Conservation (phyloP, 1,140 invertebrate species). For the Drosophila hydei region DNA sequence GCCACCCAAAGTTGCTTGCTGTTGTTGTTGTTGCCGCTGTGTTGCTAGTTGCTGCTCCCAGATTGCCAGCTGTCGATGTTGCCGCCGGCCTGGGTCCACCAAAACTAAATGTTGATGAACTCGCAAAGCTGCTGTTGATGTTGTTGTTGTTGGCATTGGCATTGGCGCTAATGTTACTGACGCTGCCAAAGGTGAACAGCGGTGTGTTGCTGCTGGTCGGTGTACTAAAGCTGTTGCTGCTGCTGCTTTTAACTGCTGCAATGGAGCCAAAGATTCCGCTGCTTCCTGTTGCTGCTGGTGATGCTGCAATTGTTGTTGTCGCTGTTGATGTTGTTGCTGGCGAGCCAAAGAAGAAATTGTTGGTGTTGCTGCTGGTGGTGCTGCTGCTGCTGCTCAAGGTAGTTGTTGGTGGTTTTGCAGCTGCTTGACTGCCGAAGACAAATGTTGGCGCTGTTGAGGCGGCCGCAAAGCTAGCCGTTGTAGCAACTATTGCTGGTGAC, state of each 20-base stretch:
- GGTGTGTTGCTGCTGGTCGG: not conserved
- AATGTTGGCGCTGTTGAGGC: slow-evolving; percentile 32
- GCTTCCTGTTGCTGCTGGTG: not conserved
- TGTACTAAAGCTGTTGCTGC: not conserved
- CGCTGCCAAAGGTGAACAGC: slow-evolving; percentile 4
- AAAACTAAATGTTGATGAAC: slow-evolving; percentile 16
- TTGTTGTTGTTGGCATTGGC: not conserved
- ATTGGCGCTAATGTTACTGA: slow-evolving; percentile 3
- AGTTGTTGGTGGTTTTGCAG: no score
- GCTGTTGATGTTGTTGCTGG: slow-evolving; percentile 11
- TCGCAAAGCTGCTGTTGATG: slow-evolving; percentile 7
- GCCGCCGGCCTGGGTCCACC: slow-evolving; percentile 22
- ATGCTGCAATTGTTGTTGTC: not conserved
- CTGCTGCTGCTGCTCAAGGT: slow-evolving; percentile 18
- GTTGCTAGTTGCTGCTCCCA: no score
- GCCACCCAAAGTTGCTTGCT: slow-evolving; percentile 1
- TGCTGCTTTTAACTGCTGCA: not conserved
- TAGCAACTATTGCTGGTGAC: not conserved
- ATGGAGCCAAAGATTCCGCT: slow-evolving; percentile 14
- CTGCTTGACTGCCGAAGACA: slow-evolving; percentile 27
- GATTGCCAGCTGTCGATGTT: not conserved
- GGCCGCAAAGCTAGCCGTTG: not conserved
- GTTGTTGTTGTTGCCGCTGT: slow-evolving; percentile 10
- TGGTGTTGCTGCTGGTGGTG: slow-evolving; percentile 12
- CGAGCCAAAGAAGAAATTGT: slow-evolving; percentile 23